Evolutionary conservation across 2,797 vertebrate genomes (phyloP), one percentile per base, ranked within the genome.

Genomic region (Onychomys torridus): DNA sequence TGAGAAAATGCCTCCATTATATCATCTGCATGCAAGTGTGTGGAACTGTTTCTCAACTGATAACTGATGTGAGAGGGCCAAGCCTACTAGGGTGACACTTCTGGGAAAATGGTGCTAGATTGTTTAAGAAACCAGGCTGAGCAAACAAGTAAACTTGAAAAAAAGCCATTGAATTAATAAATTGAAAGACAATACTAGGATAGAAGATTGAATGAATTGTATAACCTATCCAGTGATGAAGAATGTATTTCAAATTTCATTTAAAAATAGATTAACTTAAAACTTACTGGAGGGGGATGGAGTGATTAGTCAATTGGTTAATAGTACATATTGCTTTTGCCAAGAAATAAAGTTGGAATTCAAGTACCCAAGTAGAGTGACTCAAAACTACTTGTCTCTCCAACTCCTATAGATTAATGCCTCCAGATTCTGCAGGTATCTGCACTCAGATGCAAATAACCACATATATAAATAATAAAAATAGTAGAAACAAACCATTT

Each of bases 181-280:
- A 92, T 96, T 93, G 79, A 91, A 97, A 77, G 21, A n/a, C 10
- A 57, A 75, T 73, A 61, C 59, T 21, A 40, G 10, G 32, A 43
- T 43, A 46, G 27, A 93, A 95, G 34, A 85, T 40, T 32, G 4
- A 77, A 77, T 40, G 14, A 43, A 21, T 52, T 40, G 0, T 11
- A 6, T n/a, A 34, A 93, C 40, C 21, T 78, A 40, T n/a, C 10
- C 6, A 37, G 34, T 27, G 69, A 27, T 49, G 9, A 65, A 32
- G 7, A 63, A 55, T 12, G 25, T 63, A 23, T 29, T 77, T 93
- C 27, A 93, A 52, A 34, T 52, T 61, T 32, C 59, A 46, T 69
- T 67, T 77, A 77, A 59, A 90, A 1, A 46, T 65, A 29, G 49
- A 85, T 6, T 59, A 93, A 89, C n/a, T 69, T 32, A 29, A 32